phyloP scores from a whole-genome alignment of 2,113 vertebrate species.

The Numenius arquata region DNA sequence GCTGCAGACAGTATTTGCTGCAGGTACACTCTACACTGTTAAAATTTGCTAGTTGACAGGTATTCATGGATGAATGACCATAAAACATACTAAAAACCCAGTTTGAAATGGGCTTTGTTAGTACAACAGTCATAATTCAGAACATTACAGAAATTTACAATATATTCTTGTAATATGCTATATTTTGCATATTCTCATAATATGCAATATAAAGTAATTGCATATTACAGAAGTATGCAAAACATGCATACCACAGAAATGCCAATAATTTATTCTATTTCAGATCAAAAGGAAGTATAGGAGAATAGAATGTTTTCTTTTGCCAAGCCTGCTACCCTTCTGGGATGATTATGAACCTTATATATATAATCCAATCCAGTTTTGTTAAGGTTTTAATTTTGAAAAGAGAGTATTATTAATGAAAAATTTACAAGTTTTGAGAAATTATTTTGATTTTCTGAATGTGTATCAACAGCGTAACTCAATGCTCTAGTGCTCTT shows the following conservation, averaged over 20 bases:
- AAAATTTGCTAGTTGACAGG: background rate
- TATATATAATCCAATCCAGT: background rate
- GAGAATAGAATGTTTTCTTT: background rate
- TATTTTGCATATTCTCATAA: background rate
- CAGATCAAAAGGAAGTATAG: background rate
- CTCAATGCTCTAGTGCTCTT: background rate
- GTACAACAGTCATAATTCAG: background rate
- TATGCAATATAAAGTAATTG: background rate
- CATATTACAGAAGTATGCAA: background rate
- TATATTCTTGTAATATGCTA: background rate
- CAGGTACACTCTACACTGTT: background rate
- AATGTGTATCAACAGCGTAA: background rate
- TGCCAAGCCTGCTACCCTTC: background rate
- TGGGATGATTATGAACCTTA: background rate
- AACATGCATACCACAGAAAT: background rate
- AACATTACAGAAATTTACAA: background rate
- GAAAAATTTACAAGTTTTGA: background rate
- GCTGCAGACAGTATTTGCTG: background rate
- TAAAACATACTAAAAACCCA: background rate
- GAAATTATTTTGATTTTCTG: background rate
- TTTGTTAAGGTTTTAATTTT: background rate
- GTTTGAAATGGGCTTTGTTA: background rate
- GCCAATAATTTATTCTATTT: background rate
- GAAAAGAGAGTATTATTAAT: background rate
- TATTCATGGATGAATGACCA: background rate